phyloP scores from a whole-genome alignment of 2,797 vertebrate genomes.

The Scolopax rusticola region DNA sequence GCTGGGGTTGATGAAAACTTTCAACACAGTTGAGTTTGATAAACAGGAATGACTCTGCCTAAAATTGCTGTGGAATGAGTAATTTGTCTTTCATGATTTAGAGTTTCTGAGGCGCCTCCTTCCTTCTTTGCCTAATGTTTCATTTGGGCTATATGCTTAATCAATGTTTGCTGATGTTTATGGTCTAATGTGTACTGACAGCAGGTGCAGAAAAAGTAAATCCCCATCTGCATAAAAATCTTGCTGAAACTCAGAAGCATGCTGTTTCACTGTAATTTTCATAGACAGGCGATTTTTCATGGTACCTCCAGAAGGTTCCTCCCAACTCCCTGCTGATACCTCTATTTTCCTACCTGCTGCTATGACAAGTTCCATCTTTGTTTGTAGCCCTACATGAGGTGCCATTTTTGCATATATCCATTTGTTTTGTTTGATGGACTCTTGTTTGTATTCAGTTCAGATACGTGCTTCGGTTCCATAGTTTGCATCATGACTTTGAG shows the following conservation, averaged over 20 bases:
- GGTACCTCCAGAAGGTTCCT: conserved; percentile 36
- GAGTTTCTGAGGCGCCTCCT: conserved; percentile 5
- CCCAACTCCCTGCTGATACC: not conserved
- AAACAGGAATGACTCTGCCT: conserved; percentile 15
- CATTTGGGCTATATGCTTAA: conserved; percentile 77
- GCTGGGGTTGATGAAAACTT: not conserved
- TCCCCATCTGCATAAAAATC: conserved; percentile 73
- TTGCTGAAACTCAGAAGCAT: conserved; percentile 68
- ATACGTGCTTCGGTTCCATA: not conserved
- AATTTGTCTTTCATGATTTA: conserved; percentile 53
- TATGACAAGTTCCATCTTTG: not conserved
- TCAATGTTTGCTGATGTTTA: conserved; percentile 79
- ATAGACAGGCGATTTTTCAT: conserved; percentile 79
- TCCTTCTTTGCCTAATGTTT: conserved; percentile 61
- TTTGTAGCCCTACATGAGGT: not conserved
- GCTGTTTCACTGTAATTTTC: conserved; percentile 78
- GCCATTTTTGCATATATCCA: not conserved
- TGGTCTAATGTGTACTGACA: conserved; percentile 76
- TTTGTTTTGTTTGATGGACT: conserved; percentile 33
- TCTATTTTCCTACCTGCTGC: conserved; percentile 59
- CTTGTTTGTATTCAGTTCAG: not conserved
- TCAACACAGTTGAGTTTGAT: not conserved
- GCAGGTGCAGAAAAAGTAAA: conserved; percentile 72
- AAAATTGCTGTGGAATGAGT: conserved; percentile 38
- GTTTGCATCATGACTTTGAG: not conserved